phyloP scores from a whole-genome alignment of 2,113 vertebrate species.

The Chaetodon trifascialis region DNA sequence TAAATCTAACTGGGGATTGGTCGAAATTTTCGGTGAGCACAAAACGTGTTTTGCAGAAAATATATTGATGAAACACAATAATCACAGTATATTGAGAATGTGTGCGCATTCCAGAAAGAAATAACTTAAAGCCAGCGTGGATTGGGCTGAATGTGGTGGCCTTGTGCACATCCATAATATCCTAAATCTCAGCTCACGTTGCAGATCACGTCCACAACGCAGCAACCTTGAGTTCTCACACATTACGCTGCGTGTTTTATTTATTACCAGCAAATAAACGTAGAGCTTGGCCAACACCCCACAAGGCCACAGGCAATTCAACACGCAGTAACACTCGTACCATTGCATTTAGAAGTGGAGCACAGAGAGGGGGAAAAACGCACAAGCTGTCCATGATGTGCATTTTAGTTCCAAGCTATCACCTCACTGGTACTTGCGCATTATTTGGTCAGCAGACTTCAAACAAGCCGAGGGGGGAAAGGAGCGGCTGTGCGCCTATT shows the following conservation, averaged over 20 bases:
- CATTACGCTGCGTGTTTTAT: slow-evolving; percentile 49
- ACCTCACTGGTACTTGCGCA: slow-evolving; percentile 50
- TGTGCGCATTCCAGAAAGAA: neutral
- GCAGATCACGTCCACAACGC: slow-evolving; percentile 32
- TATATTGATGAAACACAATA: neutral
- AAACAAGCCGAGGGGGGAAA: slow-evolving; percentile 61
- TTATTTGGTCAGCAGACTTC: slow-evolving; percentile 69
- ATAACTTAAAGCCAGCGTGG: neutral
- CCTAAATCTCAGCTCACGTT: neutral
- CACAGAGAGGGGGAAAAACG: neutral
- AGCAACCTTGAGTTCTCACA: slow-evolving; percentile 55
- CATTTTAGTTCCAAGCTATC: slow-evolving; percentile 30
- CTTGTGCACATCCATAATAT: neutral
- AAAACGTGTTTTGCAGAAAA: neutral
- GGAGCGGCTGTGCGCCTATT: slow-evolving; percentile 53
- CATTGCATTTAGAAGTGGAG: slow-evolving; percentile 10
- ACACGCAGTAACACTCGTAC: slow-evolving; percentile 37
- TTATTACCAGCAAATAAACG: slow-evolving; percentile 74
- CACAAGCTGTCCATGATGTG: slow-evolving; percentile 36
- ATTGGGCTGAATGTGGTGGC: neutral
- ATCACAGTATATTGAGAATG: neutral
- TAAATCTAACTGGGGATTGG: neutral
- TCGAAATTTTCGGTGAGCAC: neutral
- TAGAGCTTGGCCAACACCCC: slow-evolving; percentile 75
- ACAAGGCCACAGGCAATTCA: slow-evolving; percentile 70